Evolutionary conservation across 1,140 invertebrate genomes (phyloP), one percentile per base, ranked within the genome.

Genomic region (Hormaphis cornu): DNA sequence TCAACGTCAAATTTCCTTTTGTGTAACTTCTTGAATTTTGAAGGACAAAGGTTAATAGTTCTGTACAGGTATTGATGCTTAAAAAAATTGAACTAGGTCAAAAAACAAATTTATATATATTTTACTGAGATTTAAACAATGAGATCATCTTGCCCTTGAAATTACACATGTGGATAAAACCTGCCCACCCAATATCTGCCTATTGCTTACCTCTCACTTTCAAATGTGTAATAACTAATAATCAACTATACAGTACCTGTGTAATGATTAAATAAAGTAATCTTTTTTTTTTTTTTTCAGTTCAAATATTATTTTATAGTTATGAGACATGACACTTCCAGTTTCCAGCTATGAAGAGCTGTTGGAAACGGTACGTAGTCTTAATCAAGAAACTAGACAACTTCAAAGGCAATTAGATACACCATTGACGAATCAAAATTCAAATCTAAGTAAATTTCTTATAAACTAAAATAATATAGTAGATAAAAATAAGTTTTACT

Each of bases 311-410:
- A 66, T 50, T 66, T 28, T 66, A 48, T 66, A 66, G 61, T 50
- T 66, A 66, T 66, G 61, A 66, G 61, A 66, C 24, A 83, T 82
- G 81, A 82, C 80, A 75, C 76, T 82, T 70, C 81, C 81, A 56
- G 80, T 81, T 70, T 80, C 80, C 20, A 81, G 78, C 70, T 82
- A 82, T 75, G 81, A 82, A 74, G 81, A 82, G 69, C 77, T 83
- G 53, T 77, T 83, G 72, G 77, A 77, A 69, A 78, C 80, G 54
- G 81, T 83, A 33, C 79, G 81, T 33, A 79, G 78, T 56, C 76
- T 83, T 59, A 83, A 80, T 10, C 77, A 81, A 73, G 81, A 83
- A 73, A 82, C 74, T 12, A 46, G 71, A 35, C 73, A 73, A 50
- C 70, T 75, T 16, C 74, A 75, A 56, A 40, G 63, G 9, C 74